Conservation (phyloP, 2,888 invertebrate species). For the Sesamia inferens region DNA sequence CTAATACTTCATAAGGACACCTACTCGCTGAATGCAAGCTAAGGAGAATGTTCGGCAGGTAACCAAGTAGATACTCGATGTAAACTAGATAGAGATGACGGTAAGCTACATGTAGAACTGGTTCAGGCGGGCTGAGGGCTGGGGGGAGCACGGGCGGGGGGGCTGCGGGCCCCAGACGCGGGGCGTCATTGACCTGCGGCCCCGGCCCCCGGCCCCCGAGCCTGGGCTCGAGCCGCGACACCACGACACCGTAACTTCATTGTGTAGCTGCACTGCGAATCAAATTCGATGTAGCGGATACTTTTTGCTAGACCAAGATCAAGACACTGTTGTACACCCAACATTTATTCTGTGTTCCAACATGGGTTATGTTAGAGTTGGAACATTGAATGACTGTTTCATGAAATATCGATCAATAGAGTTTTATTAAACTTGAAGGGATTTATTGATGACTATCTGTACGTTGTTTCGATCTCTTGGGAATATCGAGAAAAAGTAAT, state of each 20-base stretch:
- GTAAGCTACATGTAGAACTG: conserved; percentile 79
- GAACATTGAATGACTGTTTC: not conserved
- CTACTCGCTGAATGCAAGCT: conserved; percentile 70
- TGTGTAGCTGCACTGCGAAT: conserved; percentile 82
- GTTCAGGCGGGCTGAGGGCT: conserved; percentile 66
- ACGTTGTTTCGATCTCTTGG: no score
- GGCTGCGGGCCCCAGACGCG: conserved; percentile 82
- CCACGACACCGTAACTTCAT: conserved; percentile 85
- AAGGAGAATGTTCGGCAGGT: conserved; percentile 82
- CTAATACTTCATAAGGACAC: conserved; percentile 39
- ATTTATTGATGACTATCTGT: not conserved
- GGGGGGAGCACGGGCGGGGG: conserved; percentile 67
- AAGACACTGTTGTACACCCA: not conserved
- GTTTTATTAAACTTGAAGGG: not conserved
- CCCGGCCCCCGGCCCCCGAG: conserved; percentile 69
- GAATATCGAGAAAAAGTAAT: no score
- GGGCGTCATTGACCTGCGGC: conserved; percentile 88
- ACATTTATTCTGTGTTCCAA: not conserved
- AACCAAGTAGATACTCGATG: conserved; percentile 74
- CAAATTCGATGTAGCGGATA: conserved; percentile 77
- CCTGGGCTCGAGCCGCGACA: conserved; percentile 76
- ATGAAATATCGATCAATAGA: not conserved
- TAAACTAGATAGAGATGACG: conserved; percentile 85
- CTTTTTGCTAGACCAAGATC: conserved; percentile 44
- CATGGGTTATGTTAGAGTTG: no score